A percentile compares a stretch with the other conserved stretches of the same genome.
Evolutionary conservation across 2,797 vertebrate species (phyloP).

Genomic region (Catamblyrhynchus diadema): DNA sequence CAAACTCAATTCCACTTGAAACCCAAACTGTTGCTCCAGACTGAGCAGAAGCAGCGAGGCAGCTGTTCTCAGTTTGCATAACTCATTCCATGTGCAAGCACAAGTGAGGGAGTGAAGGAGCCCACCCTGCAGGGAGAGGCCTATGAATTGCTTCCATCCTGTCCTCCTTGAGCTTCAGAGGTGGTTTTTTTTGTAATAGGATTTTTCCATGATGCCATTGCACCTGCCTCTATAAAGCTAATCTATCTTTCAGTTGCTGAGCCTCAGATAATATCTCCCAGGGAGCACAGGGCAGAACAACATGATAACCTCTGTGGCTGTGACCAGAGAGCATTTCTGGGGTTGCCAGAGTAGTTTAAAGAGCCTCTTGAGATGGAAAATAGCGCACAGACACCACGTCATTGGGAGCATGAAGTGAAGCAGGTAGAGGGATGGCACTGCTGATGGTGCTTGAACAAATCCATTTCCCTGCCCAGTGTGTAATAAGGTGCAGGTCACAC

Average conservation of each 20-base stretch:
- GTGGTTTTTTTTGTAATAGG: not conserved
- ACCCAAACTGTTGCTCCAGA: constrained; percentile 2
- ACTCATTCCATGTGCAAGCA: not conserved
- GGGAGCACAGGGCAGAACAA: not conserved
- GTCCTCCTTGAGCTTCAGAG: not conserved
- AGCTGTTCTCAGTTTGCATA: constrained; percentile 51
- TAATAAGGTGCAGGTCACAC: not conserved
- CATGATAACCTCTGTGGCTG: not conserved
- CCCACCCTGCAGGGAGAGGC: not conserved
- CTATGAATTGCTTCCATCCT: not conserved
- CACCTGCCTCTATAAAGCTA: not conserved
- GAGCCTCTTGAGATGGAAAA: not conserved
- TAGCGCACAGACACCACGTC: not conserved
- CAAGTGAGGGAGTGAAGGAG: not conserved
- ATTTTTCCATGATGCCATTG: constrained; percentile 20
- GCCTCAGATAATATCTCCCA: not conserved
- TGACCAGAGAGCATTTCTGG: not conserved
- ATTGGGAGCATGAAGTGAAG: not conserved
- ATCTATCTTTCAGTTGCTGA: not conserved
- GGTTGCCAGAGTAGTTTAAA: not conserved
- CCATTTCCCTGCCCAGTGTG: not conserved
- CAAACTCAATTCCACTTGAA: not conserved
- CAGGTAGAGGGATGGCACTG: not conserved
- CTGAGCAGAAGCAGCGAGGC: not conserved
- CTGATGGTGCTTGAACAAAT: not conserved